Evolutionary conservation across 2,888 invertebrate species (phyloP).

Genomic region (Orthosia gothica): DNA sequence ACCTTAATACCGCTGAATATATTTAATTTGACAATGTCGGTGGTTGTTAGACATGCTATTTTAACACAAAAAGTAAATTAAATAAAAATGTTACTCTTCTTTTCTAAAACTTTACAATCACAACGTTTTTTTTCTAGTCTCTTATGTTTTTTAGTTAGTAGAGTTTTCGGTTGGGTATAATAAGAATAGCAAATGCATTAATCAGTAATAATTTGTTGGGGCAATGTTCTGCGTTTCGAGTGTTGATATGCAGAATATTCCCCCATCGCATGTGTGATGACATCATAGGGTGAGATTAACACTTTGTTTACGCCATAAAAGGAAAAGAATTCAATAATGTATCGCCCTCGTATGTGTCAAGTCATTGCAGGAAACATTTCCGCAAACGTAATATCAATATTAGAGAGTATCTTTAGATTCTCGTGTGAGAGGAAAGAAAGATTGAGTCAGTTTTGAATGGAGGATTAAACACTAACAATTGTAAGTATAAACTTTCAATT

Average conservation of each 20-base stretch:
- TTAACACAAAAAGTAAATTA: not conserved
- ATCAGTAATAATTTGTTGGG: too few species aligned
- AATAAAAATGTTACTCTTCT: too few species aligned
- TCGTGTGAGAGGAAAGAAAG: not conserved
- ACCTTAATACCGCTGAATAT: constrained; percentile 51
- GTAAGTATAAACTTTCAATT: not conserved
- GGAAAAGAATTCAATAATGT: constrained; percentile 21
- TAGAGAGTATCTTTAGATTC: not conserved
- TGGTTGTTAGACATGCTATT: constrained; percentile 10
- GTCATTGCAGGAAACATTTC: constrained; percentile 41
- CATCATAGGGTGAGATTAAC: too few species aligned
- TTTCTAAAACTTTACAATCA: too few species aligned
- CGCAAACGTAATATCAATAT: constrained; percentile 16
- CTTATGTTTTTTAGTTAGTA: too few species aligned
- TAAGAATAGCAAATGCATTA: too few species aligned
- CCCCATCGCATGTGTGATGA: too few species aligned
- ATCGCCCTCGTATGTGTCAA: constrained; percentile 43
- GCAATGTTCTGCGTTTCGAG: too few species aligned
- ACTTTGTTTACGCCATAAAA: constrained; percentile 6
- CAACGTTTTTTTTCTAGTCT: too few species aligned
- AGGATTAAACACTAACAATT: not conserved
- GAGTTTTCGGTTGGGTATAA: too few species aligned
- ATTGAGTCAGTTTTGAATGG: not conserved
- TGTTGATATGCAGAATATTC: too few species aligned
- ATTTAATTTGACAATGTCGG: constrained; percentile 60